A percentile compares a stretch with the other conserved stretches of the same genome.
Evolutionary conservation across 2,888 invertebrate species (phyloP).

Genomic region (Eristalis arbustorum): DNA sequence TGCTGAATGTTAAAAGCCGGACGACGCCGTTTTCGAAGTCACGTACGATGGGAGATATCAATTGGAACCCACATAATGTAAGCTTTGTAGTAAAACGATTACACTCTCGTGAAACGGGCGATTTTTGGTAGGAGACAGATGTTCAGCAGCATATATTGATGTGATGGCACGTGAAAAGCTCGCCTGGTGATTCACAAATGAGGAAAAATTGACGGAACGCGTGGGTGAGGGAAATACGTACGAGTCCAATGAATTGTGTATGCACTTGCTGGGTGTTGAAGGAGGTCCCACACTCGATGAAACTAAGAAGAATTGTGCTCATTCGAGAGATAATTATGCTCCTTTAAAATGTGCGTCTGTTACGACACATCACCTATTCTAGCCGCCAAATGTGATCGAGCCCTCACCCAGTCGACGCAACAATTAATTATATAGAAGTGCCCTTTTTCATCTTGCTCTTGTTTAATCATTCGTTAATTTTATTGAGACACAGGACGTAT

Average conservation of each 20-base stretch:
- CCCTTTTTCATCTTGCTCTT: no score
- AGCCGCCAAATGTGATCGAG: no score
- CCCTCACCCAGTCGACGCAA: no score
- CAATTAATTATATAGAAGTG: no score
- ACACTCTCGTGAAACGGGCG: neutral
- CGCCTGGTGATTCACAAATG: neutral
- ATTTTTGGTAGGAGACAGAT: neutral
- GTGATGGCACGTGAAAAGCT: neutral
- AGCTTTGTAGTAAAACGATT: neutral
- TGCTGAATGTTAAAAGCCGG: neutral
- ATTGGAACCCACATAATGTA: neutral
- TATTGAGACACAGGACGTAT: no score
- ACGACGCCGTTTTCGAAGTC: neutral
- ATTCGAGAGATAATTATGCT: no score
- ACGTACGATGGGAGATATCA: neutral
- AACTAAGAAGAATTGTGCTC: neutral
- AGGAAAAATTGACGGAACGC: neutral
- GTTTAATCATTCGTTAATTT: no score
- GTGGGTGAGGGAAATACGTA: neutral
- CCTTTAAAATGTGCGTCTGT: no score
- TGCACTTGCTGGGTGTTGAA: neutral
- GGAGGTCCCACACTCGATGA: neutral
- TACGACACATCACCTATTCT: no score
- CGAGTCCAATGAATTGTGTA: neutral
- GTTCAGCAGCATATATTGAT: neutral